phyloP scores from a whole-genome alignment of 2,113 vertebrate genomes.

The Pionites leucogaster region DNA sequence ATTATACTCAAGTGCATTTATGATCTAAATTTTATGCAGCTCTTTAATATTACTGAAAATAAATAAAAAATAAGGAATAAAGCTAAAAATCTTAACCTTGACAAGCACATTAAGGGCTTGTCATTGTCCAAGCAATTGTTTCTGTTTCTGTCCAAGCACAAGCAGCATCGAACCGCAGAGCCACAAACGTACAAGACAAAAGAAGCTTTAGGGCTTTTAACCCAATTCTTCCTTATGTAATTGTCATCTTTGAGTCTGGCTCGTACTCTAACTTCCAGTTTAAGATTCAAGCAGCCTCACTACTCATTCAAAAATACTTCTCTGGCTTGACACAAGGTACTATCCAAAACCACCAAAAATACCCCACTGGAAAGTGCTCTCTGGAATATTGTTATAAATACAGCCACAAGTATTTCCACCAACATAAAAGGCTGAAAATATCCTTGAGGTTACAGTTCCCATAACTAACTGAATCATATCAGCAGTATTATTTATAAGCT shows the following conservation, averaged over 20 bases:
- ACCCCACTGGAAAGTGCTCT: neutral
- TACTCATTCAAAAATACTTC: neutral
- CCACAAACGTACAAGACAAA: neutral
- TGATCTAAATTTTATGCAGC: neutral
- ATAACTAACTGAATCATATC: conserved; percentile 44
- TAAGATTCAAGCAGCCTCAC: neutral
- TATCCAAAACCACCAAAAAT: neutral
- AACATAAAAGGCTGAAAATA: conserved; percentile 20
- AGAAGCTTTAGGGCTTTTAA: neutral
- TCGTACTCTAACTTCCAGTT: neutral
- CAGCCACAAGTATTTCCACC: neutral
- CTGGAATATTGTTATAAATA: conserved; percentile 3
- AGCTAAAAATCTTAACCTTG: neutral
- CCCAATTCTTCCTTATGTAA: neutral
- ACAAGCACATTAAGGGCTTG: neutral
- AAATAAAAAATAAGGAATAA: neutral
- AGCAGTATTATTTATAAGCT: conserved; percentile 55
- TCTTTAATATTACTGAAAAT: neutral
- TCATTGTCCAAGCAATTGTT: neutral
- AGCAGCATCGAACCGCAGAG: neutral
- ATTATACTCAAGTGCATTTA: neutral
- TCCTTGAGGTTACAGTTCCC: conserved; percentile 42
- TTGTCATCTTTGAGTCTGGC: neutral
- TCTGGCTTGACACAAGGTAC: neutral
- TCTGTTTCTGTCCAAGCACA: neutral